Percentiles rank a stretch among this genome's conserved stretches.
These are phyloP conservation scores for Cremastinae sp. DNA, from an alignment of 2,888 invertebrate genomes.

Conservation along the genomic window DNA sequence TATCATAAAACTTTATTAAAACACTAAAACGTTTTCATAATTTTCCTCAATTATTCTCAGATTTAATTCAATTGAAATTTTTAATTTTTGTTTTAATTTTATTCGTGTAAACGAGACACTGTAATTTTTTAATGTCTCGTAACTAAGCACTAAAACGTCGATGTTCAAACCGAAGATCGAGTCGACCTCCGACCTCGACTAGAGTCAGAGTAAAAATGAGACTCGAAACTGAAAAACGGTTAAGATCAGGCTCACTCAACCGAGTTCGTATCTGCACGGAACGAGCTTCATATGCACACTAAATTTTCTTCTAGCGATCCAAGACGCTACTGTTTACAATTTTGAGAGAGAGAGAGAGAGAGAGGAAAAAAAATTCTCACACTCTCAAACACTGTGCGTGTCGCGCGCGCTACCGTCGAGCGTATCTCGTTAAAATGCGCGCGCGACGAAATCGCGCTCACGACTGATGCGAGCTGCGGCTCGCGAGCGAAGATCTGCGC, in stretches of 20 bases:
- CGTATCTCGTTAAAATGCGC: slow-evolving; percentile 59
- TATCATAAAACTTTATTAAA: too few relatives aligned
- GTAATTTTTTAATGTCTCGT: slow-evolving; percentile 26
- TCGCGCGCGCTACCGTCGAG: slow-evolving; percentile 2
- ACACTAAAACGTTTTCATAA: too few relatives aligned
- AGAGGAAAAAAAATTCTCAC: too few relatives aligned
- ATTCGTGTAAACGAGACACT: too few relatives aligned
- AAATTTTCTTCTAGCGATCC: too few relatives aligned
- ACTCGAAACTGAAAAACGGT: slow-evolving; percentile 20
- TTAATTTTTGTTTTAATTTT: too few relatives aligned
- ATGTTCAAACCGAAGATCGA: slow-evolving; percentile 14
- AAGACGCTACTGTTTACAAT: too few relatives aligned
- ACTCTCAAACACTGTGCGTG: background rate
- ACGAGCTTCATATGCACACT: too few relatives aligned
- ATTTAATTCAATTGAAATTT: too few relatives aligned
- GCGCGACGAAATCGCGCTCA: slow-evolving; percentile 75
- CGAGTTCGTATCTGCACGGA: too few relatives aligned
- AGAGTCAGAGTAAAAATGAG: slow-evolving; percentile 54
- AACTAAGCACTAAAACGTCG: slow-evolving; percentile 2
- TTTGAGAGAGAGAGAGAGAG: too few relatives aligned
- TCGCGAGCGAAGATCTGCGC: slow-evolving; percentile 60
- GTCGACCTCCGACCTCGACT: slow-evolving; percentile 53
- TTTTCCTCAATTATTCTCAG: too few relatives aligned
- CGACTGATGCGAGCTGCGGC: slow-evolving; percentile 72
- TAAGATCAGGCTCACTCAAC: background rate